Percentiles rank a stretch among this genome's conserved stretches.
Conservation (phyloP, 2,113 vertebrate genomes). For the Onychostoma macrolepis region DNA sequence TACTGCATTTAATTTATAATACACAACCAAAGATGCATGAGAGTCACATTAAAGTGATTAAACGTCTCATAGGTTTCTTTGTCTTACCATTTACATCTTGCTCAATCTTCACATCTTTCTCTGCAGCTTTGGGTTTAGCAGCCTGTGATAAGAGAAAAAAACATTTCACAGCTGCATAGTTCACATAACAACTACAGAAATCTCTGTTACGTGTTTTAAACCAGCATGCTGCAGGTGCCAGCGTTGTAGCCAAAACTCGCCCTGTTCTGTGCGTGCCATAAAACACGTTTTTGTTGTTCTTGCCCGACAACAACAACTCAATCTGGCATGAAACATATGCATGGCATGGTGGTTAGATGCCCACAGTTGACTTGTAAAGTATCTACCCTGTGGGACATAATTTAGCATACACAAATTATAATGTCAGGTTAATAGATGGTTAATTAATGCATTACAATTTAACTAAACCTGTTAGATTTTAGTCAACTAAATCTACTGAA, state of each 20-base stretch:
- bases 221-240: not conserved
- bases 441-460: no score
- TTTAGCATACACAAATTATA: no score
- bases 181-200: not conserved
- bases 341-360: not conserved
- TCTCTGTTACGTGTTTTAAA: not conserved
- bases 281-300: not conserved
- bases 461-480: no score
- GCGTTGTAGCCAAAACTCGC: not conserved
- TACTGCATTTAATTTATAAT: not conserved
- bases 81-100: constrained; percentile 70
- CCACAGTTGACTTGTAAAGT: no score
- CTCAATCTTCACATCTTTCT: constrained; percentile 67
- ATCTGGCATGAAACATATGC: not conserved
- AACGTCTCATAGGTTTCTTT: not conserved
- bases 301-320: not conserved
- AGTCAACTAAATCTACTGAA: no score
- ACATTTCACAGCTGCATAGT: not conserved
- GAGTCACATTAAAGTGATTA: not conserved
- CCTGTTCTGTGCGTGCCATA: not conserved
- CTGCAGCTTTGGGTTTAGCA: constrained; percentile 71
- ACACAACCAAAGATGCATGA: not conserved
- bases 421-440: no score
- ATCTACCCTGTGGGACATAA: no score
- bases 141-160: constrained; percentile 58